phyloP scores from a whole-genome alignment of 2,888 invertebrate genomes.

The Aphidius colemani region DNA sequence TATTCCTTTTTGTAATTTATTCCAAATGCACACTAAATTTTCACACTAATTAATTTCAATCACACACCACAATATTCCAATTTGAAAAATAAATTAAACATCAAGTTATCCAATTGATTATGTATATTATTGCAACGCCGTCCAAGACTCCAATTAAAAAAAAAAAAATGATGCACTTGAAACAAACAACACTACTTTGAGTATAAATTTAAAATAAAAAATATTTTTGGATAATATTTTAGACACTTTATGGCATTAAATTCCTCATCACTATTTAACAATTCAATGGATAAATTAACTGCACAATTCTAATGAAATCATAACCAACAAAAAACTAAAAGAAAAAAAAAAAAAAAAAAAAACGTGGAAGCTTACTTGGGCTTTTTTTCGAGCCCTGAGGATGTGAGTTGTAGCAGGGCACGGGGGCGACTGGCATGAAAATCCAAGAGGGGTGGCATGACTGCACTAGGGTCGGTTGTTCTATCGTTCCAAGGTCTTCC shows the following conservation, averaged over 20 bases:
- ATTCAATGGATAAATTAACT: too few species aligned
- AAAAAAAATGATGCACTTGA: too few species aligned
- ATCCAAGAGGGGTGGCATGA: constrained; percentile 46
- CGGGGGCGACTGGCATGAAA: constrained; percentile 49
- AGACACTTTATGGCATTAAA: too few species aligned
- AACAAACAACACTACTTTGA: too few species aligned
- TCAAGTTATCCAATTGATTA: background rate
- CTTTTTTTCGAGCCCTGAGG: background rate
- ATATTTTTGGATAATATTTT: too few species aligned
- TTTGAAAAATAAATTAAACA: background rate
- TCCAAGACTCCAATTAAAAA: too few species aligned
- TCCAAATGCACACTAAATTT: background rate
- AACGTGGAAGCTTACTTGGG: too few species aligned
- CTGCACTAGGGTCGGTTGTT: constrained; percentile 42
- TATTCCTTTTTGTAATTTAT: background rate
- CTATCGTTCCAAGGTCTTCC: constrained; percentile 23
- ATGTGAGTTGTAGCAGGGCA: constrained; percentile 35
- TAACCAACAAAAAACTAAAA: too few species aligned
- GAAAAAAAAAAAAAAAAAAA: too few species aligned
- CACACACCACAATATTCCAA: background rate
- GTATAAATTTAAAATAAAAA: too few species aligned
- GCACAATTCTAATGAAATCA: too few species aligned
- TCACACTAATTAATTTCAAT: background rate
- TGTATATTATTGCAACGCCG: background rate
- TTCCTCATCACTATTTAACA: too few species aligned